Evolutionary conservation across 2,113 vertebrate genomes (phyloP).

Genomic region (Corythornis vintsioides): DNA sequence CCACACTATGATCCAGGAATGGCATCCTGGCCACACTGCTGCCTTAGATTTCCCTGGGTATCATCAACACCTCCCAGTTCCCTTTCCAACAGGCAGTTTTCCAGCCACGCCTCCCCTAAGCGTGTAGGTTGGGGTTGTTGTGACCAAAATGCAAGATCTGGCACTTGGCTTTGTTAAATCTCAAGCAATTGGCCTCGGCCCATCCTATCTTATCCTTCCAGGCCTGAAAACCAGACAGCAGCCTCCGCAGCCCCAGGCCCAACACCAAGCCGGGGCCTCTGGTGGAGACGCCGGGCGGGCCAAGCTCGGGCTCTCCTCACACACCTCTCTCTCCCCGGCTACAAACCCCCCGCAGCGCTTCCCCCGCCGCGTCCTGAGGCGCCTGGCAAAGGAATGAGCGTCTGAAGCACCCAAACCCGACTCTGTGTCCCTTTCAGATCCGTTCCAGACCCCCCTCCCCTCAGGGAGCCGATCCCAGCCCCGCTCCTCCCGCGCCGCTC

Average conservation of each 20-base stretch:
- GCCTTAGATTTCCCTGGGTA: too few species aligned
- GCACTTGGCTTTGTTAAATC: too few species aligned
- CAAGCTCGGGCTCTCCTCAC: neutral
- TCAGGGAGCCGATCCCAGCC: neutral
- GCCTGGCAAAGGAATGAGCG: neutral
- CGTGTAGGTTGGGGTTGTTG: too few species aligned
- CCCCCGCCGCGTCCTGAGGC: neutral
- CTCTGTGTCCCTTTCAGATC: neutral
- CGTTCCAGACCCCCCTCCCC: neutral
- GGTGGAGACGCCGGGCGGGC: neutral
- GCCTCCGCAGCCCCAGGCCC: neutral
- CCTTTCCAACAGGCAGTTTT: too few species aligned
- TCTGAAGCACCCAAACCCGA: neutral
- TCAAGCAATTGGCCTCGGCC: too few species aligned
- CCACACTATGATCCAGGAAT: too few species aligned
- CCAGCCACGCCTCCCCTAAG: too few species aligned
- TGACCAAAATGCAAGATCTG: too few species aligned
- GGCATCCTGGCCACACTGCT: too few species aligned
- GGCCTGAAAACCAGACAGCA: neutral
- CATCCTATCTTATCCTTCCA: too few species aligned
- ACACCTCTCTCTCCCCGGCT: fast-evolving
- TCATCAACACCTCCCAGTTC: too few species aligned
- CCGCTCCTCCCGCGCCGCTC: neutral
- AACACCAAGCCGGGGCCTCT: neutral
- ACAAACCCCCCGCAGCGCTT: too few species aligned